These are phyloP conservation scores for Phyllopteryx taeniolatus DNA, from an alignment of 2,113 vertebrate species.

Conservation along the genomic window DNA sequence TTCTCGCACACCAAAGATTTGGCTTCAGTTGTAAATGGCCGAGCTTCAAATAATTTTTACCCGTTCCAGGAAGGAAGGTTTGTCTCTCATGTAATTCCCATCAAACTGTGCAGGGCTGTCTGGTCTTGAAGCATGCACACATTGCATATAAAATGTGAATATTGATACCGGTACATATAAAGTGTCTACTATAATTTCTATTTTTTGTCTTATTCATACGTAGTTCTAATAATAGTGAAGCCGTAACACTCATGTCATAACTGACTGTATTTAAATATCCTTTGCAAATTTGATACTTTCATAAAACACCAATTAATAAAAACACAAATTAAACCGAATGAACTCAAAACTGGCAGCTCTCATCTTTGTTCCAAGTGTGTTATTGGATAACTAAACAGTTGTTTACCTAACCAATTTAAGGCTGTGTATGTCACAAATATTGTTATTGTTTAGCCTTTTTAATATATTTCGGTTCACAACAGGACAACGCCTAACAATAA, in stretches of 20 bases:
- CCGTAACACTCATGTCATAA: not conserved
- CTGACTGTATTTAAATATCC: not conserved
- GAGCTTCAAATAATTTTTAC: constrained; percentile 39
- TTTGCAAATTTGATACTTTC: not conserved
- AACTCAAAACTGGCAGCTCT: constrained; percentile 46
- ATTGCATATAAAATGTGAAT: constrained; percentile 5
- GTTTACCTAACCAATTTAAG: constrained; percentile 4
- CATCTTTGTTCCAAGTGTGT: constrained; percentile 19
- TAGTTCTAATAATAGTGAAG: not conserved
- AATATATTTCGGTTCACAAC: constrained; percentile 57
- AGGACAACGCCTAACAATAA: constrained; percentile 51
- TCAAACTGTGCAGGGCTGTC: constrained; percentile 40
- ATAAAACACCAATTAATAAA: not conserved
- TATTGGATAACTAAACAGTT: constrained; percentile 18
- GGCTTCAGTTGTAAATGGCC: not conserved
- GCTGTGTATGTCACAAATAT: constrained; percentile 26
- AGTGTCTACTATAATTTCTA: not conserved
- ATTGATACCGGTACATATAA: not conserved
- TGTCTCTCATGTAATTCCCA: constrained; percentile 50
- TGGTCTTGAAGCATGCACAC: constrained; percentile 20
- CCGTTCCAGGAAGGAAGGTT: constrained; percentile 47
- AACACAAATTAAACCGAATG: constrained; percentile 5
- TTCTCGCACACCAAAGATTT: constrained; percentile 26
- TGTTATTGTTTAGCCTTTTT: constrained; percentile 53
- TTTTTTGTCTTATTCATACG: not conserved